These are phyloP conservation scores for Drosophila anceps DNA, from an alignment of 2,888 invertebrate species.

Conservation along the genomic window DNA sequence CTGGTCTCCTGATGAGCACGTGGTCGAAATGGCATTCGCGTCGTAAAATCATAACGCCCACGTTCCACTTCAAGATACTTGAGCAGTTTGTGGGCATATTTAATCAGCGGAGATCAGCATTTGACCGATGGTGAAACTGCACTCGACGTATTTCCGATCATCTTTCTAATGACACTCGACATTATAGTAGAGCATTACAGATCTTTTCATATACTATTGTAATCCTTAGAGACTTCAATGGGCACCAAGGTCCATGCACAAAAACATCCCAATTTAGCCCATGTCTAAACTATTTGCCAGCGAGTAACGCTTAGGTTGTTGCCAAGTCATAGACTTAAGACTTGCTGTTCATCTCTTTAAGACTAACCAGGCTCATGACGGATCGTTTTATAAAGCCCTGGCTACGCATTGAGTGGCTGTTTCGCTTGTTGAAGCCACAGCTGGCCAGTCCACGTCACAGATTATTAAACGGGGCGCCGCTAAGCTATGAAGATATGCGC, in stretches of 20 bases:
- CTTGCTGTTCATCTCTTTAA: conserved; percentile 24
- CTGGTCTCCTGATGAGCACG: neutral
- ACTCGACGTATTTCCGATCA: neutral
- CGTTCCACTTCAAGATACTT: conserved; percentile 2
- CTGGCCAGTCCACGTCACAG: no score
- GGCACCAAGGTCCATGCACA: conserved; percentile 4
- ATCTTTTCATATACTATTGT: neutral
- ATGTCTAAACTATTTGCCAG: conserved; percentile 87
- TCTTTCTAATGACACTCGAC: neutral
- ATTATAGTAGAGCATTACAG: neutral
- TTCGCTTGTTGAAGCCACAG: conserved; percentile 61
- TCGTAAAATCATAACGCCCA: neutral
- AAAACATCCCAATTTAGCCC: neutral
- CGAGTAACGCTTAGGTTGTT: conserved; percentile 78
- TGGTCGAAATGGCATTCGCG: neutral
- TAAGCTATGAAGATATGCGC: conserved; percentile 87
- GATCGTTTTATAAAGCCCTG: conserved; percentile 76
- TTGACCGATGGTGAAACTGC: neutral
- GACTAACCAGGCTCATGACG: conserved; percentile 75
- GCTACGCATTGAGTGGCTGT: conserved; percentile 76
- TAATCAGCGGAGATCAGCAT: neutral
- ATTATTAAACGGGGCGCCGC: conserved; percentile 87
- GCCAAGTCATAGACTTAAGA: neutral
- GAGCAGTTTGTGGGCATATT: neutral
- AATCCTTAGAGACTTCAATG: neutral